Evolutionary conservation across 2,797 vertebrate genomes (phyloP).

Genomic region (Sandelia bainsii): DNA sequence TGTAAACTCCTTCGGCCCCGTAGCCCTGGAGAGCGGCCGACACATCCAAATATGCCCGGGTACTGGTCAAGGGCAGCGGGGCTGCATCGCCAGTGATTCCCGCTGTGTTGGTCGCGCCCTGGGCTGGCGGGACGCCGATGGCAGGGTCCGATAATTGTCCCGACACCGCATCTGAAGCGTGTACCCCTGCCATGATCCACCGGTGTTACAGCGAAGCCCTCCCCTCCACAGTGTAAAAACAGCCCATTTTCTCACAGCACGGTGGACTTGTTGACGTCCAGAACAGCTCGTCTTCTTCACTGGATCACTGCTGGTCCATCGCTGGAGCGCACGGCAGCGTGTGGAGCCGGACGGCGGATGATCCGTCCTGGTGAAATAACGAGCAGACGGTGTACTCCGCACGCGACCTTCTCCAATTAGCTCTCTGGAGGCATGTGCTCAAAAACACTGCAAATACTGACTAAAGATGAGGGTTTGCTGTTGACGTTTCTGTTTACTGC

Average conservation of each 20-base stretch:
- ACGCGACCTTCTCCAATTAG: conserved; percentile 24
- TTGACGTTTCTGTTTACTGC: neutral
- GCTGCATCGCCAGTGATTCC: conserved; percentile 64
- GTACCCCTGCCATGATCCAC: conserved; percentile 84
- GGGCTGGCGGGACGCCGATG: conserved; percentile 59
- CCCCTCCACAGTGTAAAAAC: conserved; percentile 35
- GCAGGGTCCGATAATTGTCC: conserved; percentile 77
- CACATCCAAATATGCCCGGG: conserved; percentile 82
- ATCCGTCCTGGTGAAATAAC: conserved; percentile 40
- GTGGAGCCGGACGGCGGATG: conserved; percentile 32
- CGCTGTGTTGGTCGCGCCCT: conserved; percentile 66
- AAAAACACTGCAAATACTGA: neutral
- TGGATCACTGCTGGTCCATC: conserved; percentile 49
- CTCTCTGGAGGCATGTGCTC: conserved; percentile 42
- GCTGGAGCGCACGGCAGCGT: conserved; percentile 34
- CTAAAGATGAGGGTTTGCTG: neutral
- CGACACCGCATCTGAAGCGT: conserved; percentile 80
- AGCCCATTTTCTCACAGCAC: conserved; percentile 65
- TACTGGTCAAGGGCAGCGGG: conserved; percentile 48
- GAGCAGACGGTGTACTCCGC: conserved; percentile 57
- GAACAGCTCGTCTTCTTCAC: conserved; percentile 27
- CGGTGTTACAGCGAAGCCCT: conserved; percentile 71
- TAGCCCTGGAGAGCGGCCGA: conserved; percentile 76
- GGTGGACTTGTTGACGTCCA: conserved; percentile 55
- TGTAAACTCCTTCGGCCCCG: conserved; percentile 81